phyloP scores from a whole-genome alignment of 2,113 vertebrate genomes.

The Puffinus mauretanicus region DNA sequence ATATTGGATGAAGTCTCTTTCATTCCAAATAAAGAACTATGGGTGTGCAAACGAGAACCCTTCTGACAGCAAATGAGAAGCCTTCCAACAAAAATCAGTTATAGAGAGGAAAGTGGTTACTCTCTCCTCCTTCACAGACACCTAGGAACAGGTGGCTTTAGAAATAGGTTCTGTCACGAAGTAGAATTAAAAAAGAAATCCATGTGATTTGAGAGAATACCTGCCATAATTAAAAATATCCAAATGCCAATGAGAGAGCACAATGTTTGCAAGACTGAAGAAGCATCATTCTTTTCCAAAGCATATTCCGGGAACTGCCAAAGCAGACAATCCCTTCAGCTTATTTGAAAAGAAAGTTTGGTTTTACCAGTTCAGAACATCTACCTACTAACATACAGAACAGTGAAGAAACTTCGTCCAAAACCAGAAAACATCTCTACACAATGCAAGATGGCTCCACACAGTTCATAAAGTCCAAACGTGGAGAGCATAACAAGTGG shows the following conservation, averaged over 20 bases:
- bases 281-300: neutral
- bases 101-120: neutral
- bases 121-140: neutral
- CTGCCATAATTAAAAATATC: neutral
- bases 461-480: neutral
- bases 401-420: neutral
- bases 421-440: neutral
- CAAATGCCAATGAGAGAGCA: neutral
- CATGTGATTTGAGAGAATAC: neutral
- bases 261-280: neutral
- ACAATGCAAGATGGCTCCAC: neutral
- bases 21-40: neutral
- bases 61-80: neutral
- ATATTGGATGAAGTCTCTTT: neutral
- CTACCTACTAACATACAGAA: neutral
- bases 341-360: neutral
- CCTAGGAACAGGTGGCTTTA: neutral
- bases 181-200: neutral
- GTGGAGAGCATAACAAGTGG: neutral
- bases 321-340: neutral
- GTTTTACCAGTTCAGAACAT: neutral
- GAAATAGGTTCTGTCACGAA: neutral
- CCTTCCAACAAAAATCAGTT: neutral
- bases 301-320: neutral
- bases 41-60: neutral